phyloP scores from a whole-genome alignment of 92 coral and sea anemone species.

The Umimayanthus kanabou region DNA sequence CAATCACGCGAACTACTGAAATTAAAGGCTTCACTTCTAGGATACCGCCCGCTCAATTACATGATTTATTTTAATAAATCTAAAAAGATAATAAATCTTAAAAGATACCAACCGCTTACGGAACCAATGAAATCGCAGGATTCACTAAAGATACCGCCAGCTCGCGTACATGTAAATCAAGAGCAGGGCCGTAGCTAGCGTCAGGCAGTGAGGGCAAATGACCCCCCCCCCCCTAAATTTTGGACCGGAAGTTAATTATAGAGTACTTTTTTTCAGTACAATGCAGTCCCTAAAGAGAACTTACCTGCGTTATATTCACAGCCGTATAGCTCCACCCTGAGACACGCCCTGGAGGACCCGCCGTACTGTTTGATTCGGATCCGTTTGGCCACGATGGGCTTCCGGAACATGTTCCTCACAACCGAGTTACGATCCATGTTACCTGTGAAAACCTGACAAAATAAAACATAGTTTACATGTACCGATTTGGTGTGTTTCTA shows the following conservation, averaged over 20 bases:
- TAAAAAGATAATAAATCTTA: too few relatives aligned
- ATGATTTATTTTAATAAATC: too few relatives aligned
- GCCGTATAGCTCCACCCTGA: constrained; percentile 75
- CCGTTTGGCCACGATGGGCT: constrained; percentile 58
- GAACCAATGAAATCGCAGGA: background rate
- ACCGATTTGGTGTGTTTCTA: too few relatives aligned
- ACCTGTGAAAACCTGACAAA: constrained; percentile 70
- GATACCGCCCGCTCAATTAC: too few relatives aligned
- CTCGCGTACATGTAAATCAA: background rate
- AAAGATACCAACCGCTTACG: background rate
- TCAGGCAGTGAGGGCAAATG: too few relatives aligned
- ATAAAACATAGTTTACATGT: background rate
- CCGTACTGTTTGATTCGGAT: constrained; percentile 54
- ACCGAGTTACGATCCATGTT: constrained; percentile 70
- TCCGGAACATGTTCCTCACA: constrained; percentile 57
- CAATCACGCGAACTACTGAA: too few relatives aligned
- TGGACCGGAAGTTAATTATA: too few relatives aligned
- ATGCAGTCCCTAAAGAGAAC: background rate
- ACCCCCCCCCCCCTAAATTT: too few relatives aligned
- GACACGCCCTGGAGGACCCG: constrained; percentile 73
- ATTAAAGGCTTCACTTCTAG: too few relatives aligned
- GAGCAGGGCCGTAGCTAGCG: too few relatives aligned
- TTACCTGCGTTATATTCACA: constrained; percentile 67
- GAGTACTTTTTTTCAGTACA: too few relatives aligned
- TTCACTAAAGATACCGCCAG: background rate